These are phyloP conservation scores for Lutraria lutraria DNA, from an alignment of 2,888 invertebrate genomes.

Conservation along the genomic window DNA sequence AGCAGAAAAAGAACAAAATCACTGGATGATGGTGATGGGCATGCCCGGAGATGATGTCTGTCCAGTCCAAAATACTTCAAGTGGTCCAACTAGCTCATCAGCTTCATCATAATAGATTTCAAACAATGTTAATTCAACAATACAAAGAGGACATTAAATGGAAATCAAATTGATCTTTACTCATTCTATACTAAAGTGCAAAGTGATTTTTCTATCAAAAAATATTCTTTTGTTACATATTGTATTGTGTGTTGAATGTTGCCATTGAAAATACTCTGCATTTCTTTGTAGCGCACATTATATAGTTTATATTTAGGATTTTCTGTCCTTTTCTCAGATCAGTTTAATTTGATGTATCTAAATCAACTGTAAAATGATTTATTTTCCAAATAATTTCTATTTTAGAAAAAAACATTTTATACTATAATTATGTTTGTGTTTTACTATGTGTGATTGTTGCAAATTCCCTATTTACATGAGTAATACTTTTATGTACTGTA, in stretches of 20 bases:
- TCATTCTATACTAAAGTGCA: background rate
- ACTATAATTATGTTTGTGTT: background rate
- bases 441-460: background rate
- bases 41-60: constrained; percentile 81
- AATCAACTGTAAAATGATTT: background rate
- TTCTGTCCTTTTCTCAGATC: background rate
- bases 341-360: background rate
- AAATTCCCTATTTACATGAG: constrained; percentile 6
- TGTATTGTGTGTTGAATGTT: background rate
- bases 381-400: background rate
- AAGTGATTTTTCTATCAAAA: background rate
- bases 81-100: background rate
- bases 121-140: background rate
- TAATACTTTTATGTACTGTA: background rate
- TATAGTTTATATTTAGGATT: background rate
- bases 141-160: background rate
- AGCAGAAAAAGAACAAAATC: constrained; percentile 85
- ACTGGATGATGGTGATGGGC: constrained; percentile 83
- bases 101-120: constrained; percentile 20
- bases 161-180: background rate
- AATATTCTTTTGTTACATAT: background rate
- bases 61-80: constrained; percentile 62
- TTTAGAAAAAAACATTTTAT: background rate
- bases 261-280: background rate
- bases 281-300: background rate